Evolutionary conservation across 2,888 invertebrate genomes (phyloP).

Genomic region (Hypselothyrea guttata): DNA sequence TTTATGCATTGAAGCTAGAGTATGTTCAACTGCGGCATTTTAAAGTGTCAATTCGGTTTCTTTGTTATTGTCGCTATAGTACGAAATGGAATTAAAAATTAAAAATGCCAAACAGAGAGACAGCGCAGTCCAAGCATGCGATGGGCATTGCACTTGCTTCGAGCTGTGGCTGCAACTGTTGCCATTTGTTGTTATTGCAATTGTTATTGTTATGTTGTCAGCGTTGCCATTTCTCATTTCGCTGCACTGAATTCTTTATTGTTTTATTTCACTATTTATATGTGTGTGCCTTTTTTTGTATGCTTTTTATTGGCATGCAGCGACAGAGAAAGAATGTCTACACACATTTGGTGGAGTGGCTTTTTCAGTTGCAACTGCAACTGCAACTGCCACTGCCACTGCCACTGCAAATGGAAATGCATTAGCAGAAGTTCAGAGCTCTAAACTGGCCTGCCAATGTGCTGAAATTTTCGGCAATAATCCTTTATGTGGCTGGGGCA

Average conservation of each 20-base stretch:
- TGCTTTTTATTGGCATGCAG: conserved; percentile 48
- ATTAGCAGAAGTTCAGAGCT: conserved; percentile 34
- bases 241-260: conserved; percentile 13
- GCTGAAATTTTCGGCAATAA: conserved; percentile 12
- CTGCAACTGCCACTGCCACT: conserved; percentile 9
- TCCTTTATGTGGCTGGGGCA: conserved; percentile 17
- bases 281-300: no score
- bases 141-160: conserved; percentile 7
- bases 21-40: no score
- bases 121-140: conserved; percentile 20
- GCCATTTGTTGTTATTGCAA: conserved; percentile 28
- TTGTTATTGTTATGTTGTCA: conserved; percentile 36
- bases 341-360: conserved; percentile 52
- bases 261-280: conserved; percentile 1
- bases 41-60: no score
- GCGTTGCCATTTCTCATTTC: conserved; percentile 38
- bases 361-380: conserved; percentile 12
- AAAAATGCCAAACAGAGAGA: conserved; percentile 59
- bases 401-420: conserved; percentile 27
- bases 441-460: conserved; percentile 22
- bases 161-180: not conserved
- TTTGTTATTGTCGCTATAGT: conserved; percentile 20
- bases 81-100: conserved; percentile 73
- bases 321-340: conserved; percentile 55
- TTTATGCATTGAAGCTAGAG: no score